These are phyloP conservation scores for Distichodus sexfasciatus DNA, from an alignment of 2,797 vertebrate genomes.

Conservation along the genomic window DNA sequence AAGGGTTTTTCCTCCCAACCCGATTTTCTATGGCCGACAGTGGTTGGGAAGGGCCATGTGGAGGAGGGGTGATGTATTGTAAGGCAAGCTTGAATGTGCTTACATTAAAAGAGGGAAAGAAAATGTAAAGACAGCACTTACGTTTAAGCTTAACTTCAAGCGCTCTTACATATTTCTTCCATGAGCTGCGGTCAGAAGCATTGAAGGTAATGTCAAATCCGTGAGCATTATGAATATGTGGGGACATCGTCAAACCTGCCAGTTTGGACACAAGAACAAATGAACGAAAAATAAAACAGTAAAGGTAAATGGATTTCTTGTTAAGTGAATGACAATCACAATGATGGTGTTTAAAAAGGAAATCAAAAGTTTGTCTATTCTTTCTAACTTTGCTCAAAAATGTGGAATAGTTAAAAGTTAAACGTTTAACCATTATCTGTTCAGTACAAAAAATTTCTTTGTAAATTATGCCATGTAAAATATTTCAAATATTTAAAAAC, in stretches of 20 bases:
- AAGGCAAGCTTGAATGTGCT: slow-evolving; percentile 53
- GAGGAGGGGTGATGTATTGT: slow-evolving; percentile 45
- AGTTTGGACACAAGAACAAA: slow-evolving; percentile 43
- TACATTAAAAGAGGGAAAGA: slow-evolving; percentile 15
- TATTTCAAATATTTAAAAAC: too few species aligned
- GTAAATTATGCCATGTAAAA: too few species aligned
- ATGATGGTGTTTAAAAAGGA: not conserved
- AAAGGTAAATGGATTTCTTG: too few species aligned
- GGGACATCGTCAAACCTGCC: slow-evolving; percentile 94
- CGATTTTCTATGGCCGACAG: slow-evolving; percentile 65
- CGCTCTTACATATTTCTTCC: slow-evolving; percentile 83
- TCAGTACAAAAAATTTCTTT: too few species aligned
- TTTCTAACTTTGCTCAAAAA: too few species aligned
- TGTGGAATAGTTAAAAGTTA: too few species aligned
- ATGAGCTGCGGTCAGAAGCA: slow-evolving; percentile 82
- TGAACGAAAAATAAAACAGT: not conserved
- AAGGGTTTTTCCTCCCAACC: slow-evolving; percentile 75
- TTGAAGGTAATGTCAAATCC: slow-evolving; percentile 88
- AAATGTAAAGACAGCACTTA: slow-evolving; percentile 14
- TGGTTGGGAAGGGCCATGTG: slow-evolving; percentile 59
- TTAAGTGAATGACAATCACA: not conserved
- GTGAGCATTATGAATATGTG: slow-evolving; percentile 78
- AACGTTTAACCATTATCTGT: too few species aligned
- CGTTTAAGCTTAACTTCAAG: slow-evolving; percentile 87
- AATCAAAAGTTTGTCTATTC: too few species aligned